Evolutionary conservation across 2,113 vertebrate genomes (phyloP), one percentile per base, ranked within the genome.

Genomic region (Bubo blakistoni): DNA sequence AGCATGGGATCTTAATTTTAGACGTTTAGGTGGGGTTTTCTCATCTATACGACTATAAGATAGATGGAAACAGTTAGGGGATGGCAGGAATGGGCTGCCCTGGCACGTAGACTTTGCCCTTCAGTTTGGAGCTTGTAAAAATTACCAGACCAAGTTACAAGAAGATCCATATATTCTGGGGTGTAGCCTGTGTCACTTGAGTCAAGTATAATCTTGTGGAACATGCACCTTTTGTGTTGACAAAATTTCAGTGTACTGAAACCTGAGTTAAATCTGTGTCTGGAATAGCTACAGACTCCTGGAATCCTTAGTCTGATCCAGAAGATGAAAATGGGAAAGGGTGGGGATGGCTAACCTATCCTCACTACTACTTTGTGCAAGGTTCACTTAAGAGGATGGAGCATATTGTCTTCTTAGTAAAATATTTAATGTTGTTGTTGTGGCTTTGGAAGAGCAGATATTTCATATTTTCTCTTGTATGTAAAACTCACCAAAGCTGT

Each of bases 1-100:
- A 72, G 13, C 32, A 40, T 2, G 1, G 11, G 16, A 27, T 25
- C 19, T 26, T 69, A 78, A 90, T 73, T 81, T 36, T 77, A 55
- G 27, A 44, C 3, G 7, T 21, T 70, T 25, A 38, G 34, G 2
- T 54, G 20, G 2, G 0, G 11, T n/a, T 40, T 82, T 38, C 14
- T 9, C 0, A 0, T 9, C 30, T 69, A 5, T 66, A 4, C 34
- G 13, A 14, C 16, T 51, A 1, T 76, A 19, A 46, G 7, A 36
- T 36, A 24, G n/a, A 55, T 52, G 26, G 22, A 78, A 88, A 27
- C 16, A 42, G 7, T 26, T 40, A 32, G 32, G 19, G 9, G 13
- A 25, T 5, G 3, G 9, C 27, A 87, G 46, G n/a, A 61, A 55
- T 2, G 2, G n/a, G 11, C 17, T 94, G 2, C 19, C 24, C 20